Evolutionary conservation across 2,888 invertebrate species (phyloP).

Genomic region (Neuroscelio doddi): DNA sequence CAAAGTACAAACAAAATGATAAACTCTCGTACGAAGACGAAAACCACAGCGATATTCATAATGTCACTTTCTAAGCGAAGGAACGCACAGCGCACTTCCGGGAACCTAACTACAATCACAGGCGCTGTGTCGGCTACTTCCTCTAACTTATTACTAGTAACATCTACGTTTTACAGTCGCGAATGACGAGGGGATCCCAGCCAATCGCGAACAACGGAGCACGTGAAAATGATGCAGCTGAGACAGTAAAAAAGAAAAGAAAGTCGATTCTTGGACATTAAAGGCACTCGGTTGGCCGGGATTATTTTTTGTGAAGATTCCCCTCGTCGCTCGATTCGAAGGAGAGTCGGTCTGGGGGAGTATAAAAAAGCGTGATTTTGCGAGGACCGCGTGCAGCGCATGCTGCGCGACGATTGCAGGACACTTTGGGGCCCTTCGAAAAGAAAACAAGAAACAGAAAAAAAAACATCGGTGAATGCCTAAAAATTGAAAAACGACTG

Average conservation of each 20-base stretch:
- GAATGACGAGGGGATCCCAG: conserved; percentile 7
- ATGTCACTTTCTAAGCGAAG: conserved; percentile 7
- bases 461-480: no score
- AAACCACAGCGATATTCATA: neutral
- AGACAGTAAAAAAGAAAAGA: conserved; percentile 3
- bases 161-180: conserved; percentile 21
- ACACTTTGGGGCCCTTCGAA: neutral
- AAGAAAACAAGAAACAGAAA: neutral
- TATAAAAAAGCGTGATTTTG: conserved; percentile 28
- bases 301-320: neutral
- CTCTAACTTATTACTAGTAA: conserved; percentile 41
- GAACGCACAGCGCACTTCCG: conserved; percentile 49
- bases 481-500: no score
- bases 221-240: neutral
- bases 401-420: conserved; percentile 21
- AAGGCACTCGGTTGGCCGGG: conserved; percentile 7
- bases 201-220: conserved; percentile 1
- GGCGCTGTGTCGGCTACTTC: conserved; percentile 63
- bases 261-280: neutral
- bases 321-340: neutral
- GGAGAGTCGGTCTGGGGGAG: conserved; percentile 3
- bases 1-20: neutral
- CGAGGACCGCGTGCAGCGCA: no score
- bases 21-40: neutral
- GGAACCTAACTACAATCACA: conserved; percentile 65